Base-by-base conservation (phyloP, 2,888 invertebrate species). In the Argyresthia albistria region DNA sequence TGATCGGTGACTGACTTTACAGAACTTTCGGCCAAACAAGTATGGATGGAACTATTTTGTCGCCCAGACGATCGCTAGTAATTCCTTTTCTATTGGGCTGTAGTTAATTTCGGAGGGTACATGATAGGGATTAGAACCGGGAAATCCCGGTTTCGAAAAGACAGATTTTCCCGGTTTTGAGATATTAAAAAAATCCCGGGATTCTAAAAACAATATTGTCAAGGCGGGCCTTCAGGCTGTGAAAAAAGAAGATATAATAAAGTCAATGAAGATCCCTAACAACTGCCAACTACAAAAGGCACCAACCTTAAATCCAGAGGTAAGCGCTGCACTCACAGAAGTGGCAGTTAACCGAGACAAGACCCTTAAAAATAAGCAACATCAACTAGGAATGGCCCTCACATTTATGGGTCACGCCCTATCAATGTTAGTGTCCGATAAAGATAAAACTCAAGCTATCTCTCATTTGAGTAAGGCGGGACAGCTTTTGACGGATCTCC, bases 31-130 rank as follows among this genome's bases (percentile, higher is more conserved):
- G 9, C 54, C 56, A 45, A 53, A 58, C 9, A 60, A 42, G n/a
- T 57, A 58, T 42, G 58, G 56, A 3, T 55, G 49, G 45, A 61
- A 60, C 9, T 43, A 45, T 53, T 59, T 59, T 12, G 45, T 36
- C 3, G 54, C 59, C 9, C 50, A 58, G 1, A 58, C 1, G 0
- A 55, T 8, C 55, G 56, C 8, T 6, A 45, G n/a, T 3, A 36
- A 15, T 45, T 53, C 43, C 45, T 53, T 53, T 53, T 50, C 49
- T 9, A 50, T 53, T 11, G 14, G 1, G 14, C 8, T 45, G 49
- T 63, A 63, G 35, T 62, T 61, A 1, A 43, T 12, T 56, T 66
- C 62, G 0, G 58, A 63, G 52, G 0, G 62, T n/a, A 3, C 64
- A 54, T 0, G 60, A 61, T n/a, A n/a, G n/a, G n/a, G n/a, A n/a